phyloP scores from a whole-genome alignment of 2,888 invertebrate genomes.

The Lithophane socia region DNA sequence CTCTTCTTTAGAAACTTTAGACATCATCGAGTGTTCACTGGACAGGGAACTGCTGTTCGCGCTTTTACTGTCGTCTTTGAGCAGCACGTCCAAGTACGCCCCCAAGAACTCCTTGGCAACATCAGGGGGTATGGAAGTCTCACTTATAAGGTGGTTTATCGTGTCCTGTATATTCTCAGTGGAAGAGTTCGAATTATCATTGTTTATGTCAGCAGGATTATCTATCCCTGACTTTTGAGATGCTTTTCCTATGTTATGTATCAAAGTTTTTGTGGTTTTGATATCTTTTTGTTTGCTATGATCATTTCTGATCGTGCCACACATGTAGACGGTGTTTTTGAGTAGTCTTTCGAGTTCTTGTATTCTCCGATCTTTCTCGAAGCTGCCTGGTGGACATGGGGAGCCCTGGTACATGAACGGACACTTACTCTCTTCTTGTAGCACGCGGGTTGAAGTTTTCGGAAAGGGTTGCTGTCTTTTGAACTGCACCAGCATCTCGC shows the following conservation, averaged over 20 bases:
- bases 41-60: slow-evolving; percentile 70
- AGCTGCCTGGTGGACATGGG: slow-evolving; percentile 72
- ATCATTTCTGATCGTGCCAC: slow-evolving; percentile 72
- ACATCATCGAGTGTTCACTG: slow-evolving; percentile 66
- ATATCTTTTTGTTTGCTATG: slow-evolving; percentile 79
- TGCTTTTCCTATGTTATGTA: slow-evolving; percentile 76
- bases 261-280: slow-evolving; percentile 79
- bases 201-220: slow-evolving; percentile 46
- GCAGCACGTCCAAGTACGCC: slow-evolving; percentile 80
- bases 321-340: slow-evolving; percentile 83
- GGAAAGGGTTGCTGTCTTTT: slow-evolving; percentile 45
- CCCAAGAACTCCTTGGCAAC: slow-evolving; percentile 81
- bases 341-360: slow-evolving; percentile 82
- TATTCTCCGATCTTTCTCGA: slow-evolving; percentile 79
- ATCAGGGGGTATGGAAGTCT: slow-evolving; percentile 76
- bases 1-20: slow-evolving; percentile 47
- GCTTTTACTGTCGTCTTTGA: slow-evolving; percentile 69
- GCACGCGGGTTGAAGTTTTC: slow-evolving; percentile 43
- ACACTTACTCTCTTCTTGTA: slow-evolving; percentile 18
- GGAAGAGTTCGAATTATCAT: slow-evolving; percentile 75
- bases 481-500: slow-evolving; percentile 60
- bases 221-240: slow-evolving; percentile 58
- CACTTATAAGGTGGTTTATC: slow-evolving; percentile 80
- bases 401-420: slow-evolving; percentile 55
- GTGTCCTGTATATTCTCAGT: slow-evolving; percentile 81